phyloP scores from a whole-genome alignment of 2,888 invertebrate species.

The Scelioninae gen. 2 region DNA sequence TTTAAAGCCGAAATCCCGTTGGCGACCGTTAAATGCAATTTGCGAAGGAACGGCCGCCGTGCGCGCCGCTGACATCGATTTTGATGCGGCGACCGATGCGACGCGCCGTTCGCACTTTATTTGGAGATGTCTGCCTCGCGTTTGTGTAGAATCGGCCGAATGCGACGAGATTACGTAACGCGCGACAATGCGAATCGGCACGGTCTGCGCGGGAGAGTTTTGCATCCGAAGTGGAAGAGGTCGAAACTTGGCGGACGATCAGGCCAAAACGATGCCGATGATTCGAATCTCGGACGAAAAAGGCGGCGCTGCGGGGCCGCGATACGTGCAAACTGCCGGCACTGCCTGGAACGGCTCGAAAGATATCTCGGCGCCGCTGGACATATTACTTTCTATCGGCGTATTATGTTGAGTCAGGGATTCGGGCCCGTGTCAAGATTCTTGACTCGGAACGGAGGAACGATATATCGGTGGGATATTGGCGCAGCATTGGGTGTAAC shows the following conservation, averaged over 20 bases:
- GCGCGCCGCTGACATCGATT: constrained; percentile 12
- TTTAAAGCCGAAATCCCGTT: no score
- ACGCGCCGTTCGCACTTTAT: constrained; percentile 33
- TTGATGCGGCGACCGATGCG: constrained; percentile 43
- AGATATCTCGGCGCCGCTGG: constrained; percentile 53
- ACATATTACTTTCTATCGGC: constrained; percentile 62
- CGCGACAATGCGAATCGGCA: constrained; percentile 37
- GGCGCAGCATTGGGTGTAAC: constrained; percentile 36
- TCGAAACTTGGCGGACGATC: constrained; percentile 50
- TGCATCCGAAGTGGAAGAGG: constrained; percentile 32
- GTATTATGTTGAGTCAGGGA: constrained; percentile 58
- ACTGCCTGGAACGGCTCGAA: constrained; percentile 31
- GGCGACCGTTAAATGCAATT: no score
- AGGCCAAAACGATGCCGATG: constrained; percentile 52
- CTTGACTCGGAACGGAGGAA: constrained; percentile 54
- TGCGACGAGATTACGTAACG: constrained; percentile 39
- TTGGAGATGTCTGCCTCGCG: constrained; percentile 33
- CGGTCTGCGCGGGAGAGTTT: constrained; percentile 27
- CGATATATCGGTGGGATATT: constrained; percentile 54
- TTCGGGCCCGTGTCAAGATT: constrained; percentile 56
- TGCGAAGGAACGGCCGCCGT: no score
- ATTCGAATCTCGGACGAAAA: constrained; percentile 39
- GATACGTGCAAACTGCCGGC: constrained; percentile 11
- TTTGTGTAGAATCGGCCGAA: constrained; percentile 21
- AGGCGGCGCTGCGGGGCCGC: constrained; percentile 15